Percentiles rank a stretch among this genome's conserved stretches.
Conservation (phyloP, 2,888 invertebrate genomes). For the Carpatolechia fugitivella region DNA sequence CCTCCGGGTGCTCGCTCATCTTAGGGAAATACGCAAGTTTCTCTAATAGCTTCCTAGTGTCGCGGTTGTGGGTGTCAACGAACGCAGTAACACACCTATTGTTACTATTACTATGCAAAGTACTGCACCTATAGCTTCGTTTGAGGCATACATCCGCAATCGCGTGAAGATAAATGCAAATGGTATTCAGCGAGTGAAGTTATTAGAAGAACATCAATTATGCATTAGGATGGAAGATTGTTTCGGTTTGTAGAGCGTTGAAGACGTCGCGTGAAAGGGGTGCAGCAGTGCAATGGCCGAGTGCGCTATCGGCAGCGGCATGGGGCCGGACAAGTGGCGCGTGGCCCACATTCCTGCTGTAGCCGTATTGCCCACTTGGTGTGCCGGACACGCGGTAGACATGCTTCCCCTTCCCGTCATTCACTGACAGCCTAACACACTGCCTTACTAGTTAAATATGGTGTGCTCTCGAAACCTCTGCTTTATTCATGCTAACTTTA, state of each 20-base stretch:
- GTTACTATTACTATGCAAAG: constrained; percentile 24
- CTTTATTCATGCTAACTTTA: too few species aligned
- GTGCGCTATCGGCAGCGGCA: constrained; percentile 39
- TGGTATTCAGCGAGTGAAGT: constrained; percentile 36
- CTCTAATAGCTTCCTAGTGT: constrained; percentile 45
- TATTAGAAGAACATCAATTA: constrained; percentile 48
- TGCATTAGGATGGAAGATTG: constrained; percentile 53
- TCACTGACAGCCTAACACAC: constrained; percentile 22
- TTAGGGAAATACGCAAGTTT: constrained; percentile 43
- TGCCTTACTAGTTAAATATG: background rate
- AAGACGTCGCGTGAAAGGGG: constrained; percentile 71
- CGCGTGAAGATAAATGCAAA: constrained; percentile 36
- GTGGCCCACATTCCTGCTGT: constrained; percentile 51
- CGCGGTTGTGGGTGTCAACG: constrained; percentile 42
- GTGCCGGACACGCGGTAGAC: constrained; percentile 41
- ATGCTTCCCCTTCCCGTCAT: constrained; percentile 50
- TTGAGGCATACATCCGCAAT: constrained; percentile 40
- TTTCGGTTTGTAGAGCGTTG: constrained; percentile 74
- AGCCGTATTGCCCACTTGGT: constrained; percentile 62
- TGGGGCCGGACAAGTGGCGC: constrained; percentile 35
- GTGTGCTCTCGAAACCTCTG: too few species aligned
- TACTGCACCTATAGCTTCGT: background rate
- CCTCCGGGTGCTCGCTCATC: constrained; percentile 37
- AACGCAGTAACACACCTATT: constrained; percentile 35
- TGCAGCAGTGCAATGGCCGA: constrained; percentile 63